Base-by-base conservation (phyloP, 2,113 vertebrate genomes). In the Corapipo altera region DNA sequence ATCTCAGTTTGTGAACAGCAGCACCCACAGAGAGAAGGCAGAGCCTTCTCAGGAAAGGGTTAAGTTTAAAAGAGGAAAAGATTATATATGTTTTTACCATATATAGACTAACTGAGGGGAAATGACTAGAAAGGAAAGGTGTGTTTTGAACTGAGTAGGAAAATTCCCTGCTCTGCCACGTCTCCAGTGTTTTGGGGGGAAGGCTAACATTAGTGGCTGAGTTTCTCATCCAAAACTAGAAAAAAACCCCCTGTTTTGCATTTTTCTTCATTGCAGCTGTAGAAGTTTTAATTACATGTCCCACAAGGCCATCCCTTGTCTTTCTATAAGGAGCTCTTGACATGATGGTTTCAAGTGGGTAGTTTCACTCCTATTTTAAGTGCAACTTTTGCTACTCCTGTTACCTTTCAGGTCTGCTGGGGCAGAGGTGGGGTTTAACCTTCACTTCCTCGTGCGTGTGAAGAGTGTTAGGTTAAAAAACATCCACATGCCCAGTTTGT, bases 401-500 rank as follows among this genome's bases (percentile, higher is more conserved):
- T 65, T 51, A 28, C n/a, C 1, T 4, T 58, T 57, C 26, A 41
- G 49, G 3, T 61, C 37, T 81, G 57, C 77, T 84, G 55, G 35
- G 41, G 44, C 66, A 93, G 57, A 48, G 52, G 8, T 33, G 32
- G 30, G 14, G 15, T 79, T 51, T 51, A 48, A 70, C 52, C 70
- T 72, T 14, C 4, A 48, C 54, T 83, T 70, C 41, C 46, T 61
- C 48, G 44, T 61, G 73, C 3, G 0, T 3, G 10, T 66, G 69
- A 37, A 43, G 70, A 72, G 64, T 14, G 17, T 49, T 69, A 26
- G 8, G 30, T 35, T 79, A 35, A 66, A 44, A n/a, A 20, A 48
- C 2, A 1, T 48, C 37, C 14, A 0, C 11, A 2, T 44, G 61
- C 11, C 39, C 33, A 8, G 32, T 37, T 71, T n/a, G 4, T 3